Percentiles rank a stretch among this genome's conserved stretches.
These are phyloP conservation scores for Neopelma chrysocephalum DNA, from an alignment of 2,797 vertebrate genomes.

Conservation along the genomic window DNA sequence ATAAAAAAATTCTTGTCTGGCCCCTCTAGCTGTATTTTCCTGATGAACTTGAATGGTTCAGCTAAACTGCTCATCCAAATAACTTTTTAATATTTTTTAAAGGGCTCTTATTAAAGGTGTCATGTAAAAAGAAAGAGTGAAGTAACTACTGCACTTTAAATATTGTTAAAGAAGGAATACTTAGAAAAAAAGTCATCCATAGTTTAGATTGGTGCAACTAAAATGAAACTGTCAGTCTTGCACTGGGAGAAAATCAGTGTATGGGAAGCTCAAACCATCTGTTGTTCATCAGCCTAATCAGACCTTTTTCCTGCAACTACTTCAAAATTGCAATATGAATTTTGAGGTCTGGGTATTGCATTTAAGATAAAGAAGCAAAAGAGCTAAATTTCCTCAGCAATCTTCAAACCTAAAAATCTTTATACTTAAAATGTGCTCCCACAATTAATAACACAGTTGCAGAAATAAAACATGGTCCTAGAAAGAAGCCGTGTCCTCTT, in stretches of 20 bases:
- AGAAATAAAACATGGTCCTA: neutral
- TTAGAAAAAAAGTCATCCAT: neutral
- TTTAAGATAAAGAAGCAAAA: conserved; percentile 35
- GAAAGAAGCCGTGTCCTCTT: neutral
- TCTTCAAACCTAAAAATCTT: neutral
- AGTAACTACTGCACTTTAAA: neutral
- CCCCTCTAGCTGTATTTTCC: neutral
- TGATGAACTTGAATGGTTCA: neutral
- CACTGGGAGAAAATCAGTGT: conserved; percentile 12
- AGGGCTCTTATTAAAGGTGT: neutral
- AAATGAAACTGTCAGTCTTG: conserved; percentile 21
- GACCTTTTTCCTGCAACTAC: conserved; percentile 39
- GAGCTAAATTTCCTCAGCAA: neutral
- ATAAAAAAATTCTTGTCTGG: neutral
- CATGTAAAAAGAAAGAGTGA: neutral
- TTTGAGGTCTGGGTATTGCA: neutral
- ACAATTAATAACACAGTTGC: neutral
- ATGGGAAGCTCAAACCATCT: conserved; percentile 46
- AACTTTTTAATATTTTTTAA: neutral
- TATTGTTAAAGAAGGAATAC: neutral
- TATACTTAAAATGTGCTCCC: neutral
- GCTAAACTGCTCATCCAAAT: neutral
- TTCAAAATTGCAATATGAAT: conserved; percentile 46
- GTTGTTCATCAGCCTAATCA: conserved; percentile 67
- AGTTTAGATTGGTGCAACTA: neutral